Evolutionary conservation across 2,113 vertebrate genomes (phyloP).

Genomic region (Cyanistes caeruleus): DNA sequence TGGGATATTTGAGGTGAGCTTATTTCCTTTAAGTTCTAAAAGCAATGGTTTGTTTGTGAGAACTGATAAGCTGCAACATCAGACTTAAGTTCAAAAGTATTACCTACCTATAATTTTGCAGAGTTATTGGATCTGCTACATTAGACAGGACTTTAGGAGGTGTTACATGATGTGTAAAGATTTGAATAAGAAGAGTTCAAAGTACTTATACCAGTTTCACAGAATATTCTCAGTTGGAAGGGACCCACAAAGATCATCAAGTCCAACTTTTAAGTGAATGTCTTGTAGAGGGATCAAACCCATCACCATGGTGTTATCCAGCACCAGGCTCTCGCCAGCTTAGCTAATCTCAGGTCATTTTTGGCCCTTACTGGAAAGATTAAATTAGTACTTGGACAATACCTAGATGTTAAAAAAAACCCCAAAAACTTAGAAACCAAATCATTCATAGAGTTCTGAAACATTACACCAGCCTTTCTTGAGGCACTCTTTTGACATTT

Average conservation of each 20-base stretch:
- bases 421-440: background rate
- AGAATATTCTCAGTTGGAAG: background rate
- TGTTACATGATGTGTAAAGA: background rate
- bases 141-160: background rate
- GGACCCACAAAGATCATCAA: background rate
- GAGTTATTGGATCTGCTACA: background rate
- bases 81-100: background rate
- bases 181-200: background rate
- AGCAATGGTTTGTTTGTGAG: background rate
- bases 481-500: background rate
- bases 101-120: background rate
- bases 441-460: background rate
- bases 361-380: background rate
- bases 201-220: background rate
- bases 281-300: background rate
- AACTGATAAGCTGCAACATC: background rate
- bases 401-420: background rate
- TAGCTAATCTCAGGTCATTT: background rate
- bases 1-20: constrained; percentile 97
- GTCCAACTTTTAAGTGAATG: background rate
- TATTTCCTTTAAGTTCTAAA: constrained; percentile 15
- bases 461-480: background rate
- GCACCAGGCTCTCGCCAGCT: background rate
- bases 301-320: background rate
- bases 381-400: background rate